Evolutionary conservation across 2,797 vertebrate species (phyloP), one percentile per base, ranked within the genome.

Genomic region (Leucoraja ocellata): DNA sequence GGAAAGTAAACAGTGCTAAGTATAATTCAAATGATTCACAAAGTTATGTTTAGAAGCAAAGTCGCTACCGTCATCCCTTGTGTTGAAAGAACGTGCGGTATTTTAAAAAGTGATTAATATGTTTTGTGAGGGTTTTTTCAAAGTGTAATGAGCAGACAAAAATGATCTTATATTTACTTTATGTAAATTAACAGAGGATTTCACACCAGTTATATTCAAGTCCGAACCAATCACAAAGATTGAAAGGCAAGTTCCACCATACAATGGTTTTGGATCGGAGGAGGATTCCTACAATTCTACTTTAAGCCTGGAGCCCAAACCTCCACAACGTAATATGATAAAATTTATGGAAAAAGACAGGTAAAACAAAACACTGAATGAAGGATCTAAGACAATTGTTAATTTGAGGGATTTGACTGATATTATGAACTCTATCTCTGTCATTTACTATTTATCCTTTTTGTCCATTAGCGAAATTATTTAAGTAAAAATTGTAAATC

Each of bases 211-310:
- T 94, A 93, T 95, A 54, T 97, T 96, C 95, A 98, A 97, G 96
- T 77, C 94, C 93, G 94, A 95, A 28, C 93, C 95, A 68, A 95
- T 94, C 95, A 95, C 96, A 68, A 97, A 96, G 94, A 90, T 95
- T 94, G 95, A 95, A 93, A 97, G 94, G 95, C 94, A 93, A 0
- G 36, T 97, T 94, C 98, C 98, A 96, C 98, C 98, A 91, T 99
- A 98, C 94, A 98, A 95, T 0, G 98, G 98, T 93, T 99, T 98
- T 95, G 98, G 98, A 94, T 97, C 98, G 0, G 98, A 99, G 95
- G 98, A 98, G 95, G 99, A 99, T 95, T 99, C 98, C 1, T 96
- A 99, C 10, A 95, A 95, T 93, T 98, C 96, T 93, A 99, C 98
- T 94, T 94, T 95, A 94, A 79, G 96, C 83, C 94, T 99, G 83